phyloP scores from a whole-genome alignment of 2,113 vertebrate species.

The Campylomormyrus tamandua region DNA sequence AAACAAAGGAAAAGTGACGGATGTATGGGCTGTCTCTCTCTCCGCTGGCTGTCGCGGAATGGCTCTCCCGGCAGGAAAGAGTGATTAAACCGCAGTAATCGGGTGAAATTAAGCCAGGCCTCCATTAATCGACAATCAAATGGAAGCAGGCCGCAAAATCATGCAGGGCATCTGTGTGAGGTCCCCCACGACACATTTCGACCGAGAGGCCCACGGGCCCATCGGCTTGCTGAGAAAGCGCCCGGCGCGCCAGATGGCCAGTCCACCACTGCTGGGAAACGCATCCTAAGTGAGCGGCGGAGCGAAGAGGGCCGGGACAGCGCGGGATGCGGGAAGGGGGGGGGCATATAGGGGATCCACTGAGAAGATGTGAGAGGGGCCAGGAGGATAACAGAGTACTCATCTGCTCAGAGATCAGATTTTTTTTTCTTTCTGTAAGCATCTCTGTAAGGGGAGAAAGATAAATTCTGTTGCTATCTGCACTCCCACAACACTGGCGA shows the following conservation, averaged over 20 bases:
- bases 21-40: background rate
- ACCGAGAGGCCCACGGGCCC: background rate
- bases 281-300: background rate
- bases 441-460: background rate
- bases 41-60: background rate
- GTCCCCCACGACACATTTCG: background rate
- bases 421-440: background rate
- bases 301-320: background rate
- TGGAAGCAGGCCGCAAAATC: background rate
- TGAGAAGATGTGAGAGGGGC: background rate
- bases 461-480: background rate
- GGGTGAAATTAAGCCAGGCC: background rate
- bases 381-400: background rate
- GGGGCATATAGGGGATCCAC: background rate
- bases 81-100: conserved; percentile 2
- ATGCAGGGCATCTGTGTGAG: background rate
- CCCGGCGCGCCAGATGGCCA: background rate
- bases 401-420: background rate
- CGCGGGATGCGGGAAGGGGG: background rate
- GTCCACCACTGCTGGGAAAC: background rate
- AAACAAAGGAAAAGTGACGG: background rate
- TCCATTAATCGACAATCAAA: background rate
- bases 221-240: background rate
- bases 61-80: background rate
- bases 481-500: background rate